A percentile compares a stretch with the other conserved stretches of the same genome.
Conservation (phyloP, 2,888 invertebrate genomes). For the Cetonia aurata region DNA sequence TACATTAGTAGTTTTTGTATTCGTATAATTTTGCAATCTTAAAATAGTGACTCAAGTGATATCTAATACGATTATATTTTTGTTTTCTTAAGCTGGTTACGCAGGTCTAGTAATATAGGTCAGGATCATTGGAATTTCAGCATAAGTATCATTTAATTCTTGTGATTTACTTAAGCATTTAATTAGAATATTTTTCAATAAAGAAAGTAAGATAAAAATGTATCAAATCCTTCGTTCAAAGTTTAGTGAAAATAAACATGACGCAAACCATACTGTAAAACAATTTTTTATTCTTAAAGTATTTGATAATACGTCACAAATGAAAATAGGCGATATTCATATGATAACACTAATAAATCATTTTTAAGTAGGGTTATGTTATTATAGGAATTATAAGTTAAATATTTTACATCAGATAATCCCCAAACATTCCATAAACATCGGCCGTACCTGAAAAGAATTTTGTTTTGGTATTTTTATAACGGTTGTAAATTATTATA, state of each 20-base stretch:
- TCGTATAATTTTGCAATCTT: too few relatives aligned
- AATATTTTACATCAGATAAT: slow-evolving; percentile 23
- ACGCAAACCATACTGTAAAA: not conserved
- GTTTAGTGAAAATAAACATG: not conserved
- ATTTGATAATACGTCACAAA: slow-evolving; percentile 6
- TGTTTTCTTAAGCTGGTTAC: too few relatives aligned
- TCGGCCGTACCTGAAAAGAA: slow-evolving; percentile 12
- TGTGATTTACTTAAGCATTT: not conserved
- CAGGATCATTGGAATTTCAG: too few relatives aligned
- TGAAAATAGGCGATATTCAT: not conserved
- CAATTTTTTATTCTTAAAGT: slow-evolving; percentile 7
- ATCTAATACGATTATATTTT: too few relatives aligned
- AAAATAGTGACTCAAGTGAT: too few relatives aligned
- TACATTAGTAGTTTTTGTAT: too few relatives aligned
- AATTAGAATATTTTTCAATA: not conserved
- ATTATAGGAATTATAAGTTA: slow-evolving; percentile 25
- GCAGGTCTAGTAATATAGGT: too few relatives aligned
- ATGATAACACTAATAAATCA: slow-evolving; percentile 35
- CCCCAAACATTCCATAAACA: slow-evolving; percentile 9
- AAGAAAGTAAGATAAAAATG: not conserved
- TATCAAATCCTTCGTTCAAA: too few relatives aligned
- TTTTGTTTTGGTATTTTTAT: slow-evolving; percentile 19
- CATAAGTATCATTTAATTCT: too few relatives aligned
- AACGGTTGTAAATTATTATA: slow-evolving; percentile 23
- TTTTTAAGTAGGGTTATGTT: slow-evolving; percentile 31